phyloP scores from a whole-genome alignment of 2,113 vertebrate species.

The Indicator maculatus region DNA sequence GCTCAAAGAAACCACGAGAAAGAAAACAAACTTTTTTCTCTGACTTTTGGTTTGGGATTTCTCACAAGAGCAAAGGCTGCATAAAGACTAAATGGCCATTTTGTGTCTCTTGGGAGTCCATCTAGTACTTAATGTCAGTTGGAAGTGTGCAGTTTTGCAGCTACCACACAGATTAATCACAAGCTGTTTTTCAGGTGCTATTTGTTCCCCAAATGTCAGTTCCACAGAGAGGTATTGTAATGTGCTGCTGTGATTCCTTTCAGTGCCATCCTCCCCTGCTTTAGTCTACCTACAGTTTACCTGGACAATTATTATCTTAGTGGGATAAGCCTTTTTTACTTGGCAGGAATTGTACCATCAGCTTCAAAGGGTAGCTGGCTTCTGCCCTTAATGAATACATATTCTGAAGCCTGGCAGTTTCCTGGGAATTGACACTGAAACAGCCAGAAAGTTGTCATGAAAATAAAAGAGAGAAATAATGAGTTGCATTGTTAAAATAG shows the following conservation, averaged over 20 bases:
- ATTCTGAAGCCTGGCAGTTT: neutral
- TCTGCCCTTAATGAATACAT: neutral
- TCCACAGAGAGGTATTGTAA: constrained; percentile 32
- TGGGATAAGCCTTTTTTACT: constrained; percentile 30
- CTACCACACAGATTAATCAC: neutral
- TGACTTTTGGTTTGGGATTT: neutral
- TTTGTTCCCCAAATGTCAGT: constrained; percentile 32
- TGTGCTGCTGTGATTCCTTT: neutral
- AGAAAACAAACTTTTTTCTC: neutral
- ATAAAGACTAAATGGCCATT: neutral
- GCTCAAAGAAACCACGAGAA: neutral
- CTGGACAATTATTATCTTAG: constrained; percentile 53
- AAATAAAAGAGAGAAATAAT: constrained; percentile 50
- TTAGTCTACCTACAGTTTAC: constrained; percentile 23
- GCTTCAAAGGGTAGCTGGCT: constrained; percentile 14
- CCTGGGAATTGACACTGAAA: constrained; percentile 27
- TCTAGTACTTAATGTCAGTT: neutral
- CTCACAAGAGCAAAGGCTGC: neutral
- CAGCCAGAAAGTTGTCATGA: neutral
- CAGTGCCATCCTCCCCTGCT: neutral
- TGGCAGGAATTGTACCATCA: neutral
- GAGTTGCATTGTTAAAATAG: constrained; percentile 41
- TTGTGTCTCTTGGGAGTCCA: neutral
- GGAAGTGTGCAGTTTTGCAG: neutral
- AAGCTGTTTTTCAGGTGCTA: neutral